A percentile compares a stretch with the other conserved stretches of the same genome.
These are phyloP conservation scores for Sebastes variabilis DNA, from an alignment of 2,797 vertebrate species.

Conservation along the genomic window DNA sequence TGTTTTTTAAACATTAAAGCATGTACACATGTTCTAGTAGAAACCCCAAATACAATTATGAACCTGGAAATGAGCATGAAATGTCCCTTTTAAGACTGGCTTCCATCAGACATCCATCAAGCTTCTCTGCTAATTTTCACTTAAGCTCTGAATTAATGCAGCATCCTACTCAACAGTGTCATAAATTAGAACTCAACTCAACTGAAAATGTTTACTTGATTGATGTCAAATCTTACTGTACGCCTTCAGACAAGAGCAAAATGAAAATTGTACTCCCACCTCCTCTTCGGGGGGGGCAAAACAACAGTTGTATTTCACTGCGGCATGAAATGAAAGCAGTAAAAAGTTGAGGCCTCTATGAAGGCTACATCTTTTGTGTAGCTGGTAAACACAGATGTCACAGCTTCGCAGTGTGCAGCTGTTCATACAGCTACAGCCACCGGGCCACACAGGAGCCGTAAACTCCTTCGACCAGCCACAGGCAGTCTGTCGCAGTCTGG, in stretches of 20 bases:
- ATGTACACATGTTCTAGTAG: not conserved
- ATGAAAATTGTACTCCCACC: not conserved
- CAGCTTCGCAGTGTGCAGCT: conserved; percentile 25
- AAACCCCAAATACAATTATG: not conserved
- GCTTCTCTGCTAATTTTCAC: not conserved
- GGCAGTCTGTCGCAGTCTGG: conserved; percentile 27
- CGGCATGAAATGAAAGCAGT: conserved; percentile 18
- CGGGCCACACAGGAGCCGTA: conserved; percentile 14
- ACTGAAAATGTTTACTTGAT: not conserved
- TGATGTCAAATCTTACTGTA: not conserved
- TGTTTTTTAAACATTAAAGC: too few relatives aligned
- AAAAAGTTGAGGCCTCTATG: conserved; percentile 24
- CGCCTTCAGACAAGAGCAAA: not conserved
- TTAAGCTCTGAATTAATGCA: conserved; percentile 12
- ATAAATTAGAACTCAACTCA: conserved; percentile 4
- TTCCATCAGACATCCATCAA: conserved; percentile 7
- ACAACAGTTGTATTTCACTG: conserved; percentile 12
- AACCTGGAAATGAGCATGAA: not conserved
- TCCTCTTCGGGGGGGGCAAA: not conserved
- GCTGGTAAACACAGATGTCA: conserved; percentile 52
- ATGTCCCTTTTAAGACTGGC: not conserved
- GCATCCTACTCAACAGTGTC: not conserved
- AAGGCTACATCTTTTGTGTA: conserved; percentile 17
- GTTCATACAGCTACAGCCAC: conserved; percentile 29
- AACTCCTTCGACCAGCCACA: conserved; percentile 29